Percentiles rank a stretch among this genome's conserved stretches.
phyloP scores from a whole-genome alignment of 1,140 invertebrate species.

The Ceratosolen solmsi region DNA sequence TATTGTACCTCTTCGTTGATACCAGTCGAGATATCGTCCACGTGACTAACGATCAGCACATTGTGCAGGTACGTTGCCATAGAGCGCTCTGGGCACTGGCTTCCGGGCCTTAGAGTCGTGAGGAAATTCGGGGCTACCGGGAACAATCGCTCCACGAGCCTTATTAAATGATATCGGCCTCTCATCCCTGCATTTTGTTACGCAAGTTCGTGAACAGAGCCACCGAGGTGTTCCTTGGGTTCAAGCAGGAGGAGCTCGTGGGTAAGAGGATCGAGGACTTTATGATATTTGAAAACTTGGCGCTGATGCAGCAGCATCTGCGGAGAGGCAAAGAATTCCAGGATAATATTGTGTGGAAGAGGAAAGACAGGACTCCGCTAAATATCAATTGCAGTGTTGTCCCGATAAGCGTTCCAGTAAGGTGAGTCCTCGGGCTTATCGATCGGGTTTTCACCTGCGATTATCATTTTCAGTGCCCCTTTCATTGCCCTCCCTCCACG shows the following conservation, averaged over 20 bases:
- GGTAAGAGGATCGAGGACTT: constrained; percentile 78
- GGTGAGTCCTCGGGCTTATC: neutral
- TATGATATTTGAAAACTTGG: constrained; percentile 75
- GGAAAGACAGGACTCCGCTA: constrained; percentile 85
- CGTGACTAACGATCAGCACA: constrained; percentile 86
- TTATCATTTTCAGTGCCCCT: no score
- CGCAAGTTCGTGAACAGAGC: constrained; percentile 84
- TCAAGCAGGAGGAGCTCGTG: constrained; percentile 81
- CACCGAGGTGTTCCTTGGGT: constrained; percentile 83
- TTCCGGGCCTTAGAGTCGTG: no score
- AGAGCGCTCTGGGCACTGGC: neutral
- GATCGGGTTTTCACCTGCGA: no score
- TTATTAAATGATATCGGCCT: neutral
- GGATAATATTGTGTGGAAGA: constrained; percentile 84
- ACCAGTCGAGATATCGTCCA: constrained; percentile 87
- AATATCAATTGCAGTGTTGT: constrained; percentile 82
- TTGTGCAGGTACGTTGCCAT: constrained; percentile 80
- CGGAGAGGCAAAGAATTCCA: constrained; percentile 87
- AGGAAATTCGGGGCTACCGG: neutral
- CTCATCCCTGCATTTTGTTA: constrained; percentile 40
- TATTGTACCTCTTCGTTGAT: constrained; percentile 86
- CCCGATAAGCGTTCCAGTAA: neutral
- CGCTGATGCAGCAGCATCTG: constrained; percentile 77
- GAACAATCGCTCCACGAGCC: no score
- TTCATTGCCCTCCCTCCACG: no score